Conservation (phyloP, 2,113 vertebrate species). For the Neodon shergylaensis region DNA sequence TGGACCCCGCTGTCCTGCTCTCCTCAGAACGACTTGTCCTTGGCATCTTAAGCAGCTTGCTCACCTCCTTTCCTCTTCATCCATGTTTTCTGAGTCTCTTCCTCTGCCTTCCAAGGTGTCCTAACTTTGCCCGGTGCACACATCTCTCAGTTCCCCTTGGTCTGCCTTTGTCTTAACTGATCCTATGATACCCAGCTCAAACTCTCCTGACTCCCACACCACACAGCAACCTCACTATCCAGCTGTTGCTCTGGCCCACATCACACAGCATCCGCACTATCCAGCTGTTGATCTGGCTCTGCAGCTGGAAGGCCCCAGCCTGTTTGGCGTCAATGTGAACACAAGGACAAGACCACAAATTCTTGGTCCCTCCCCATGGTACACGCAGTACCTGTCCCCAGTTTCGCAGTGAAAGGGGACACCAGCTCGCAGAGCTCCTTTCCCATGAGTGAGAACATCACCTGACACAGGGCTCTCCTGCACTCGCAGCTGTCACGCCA, state of each 20-base stretch:
- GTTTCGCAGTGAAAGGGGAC: neutral
- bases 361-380: neutral
- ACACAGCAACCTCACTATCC: neutral
- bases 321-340: neutral
- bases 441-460: neutral
- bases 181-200: neutral
- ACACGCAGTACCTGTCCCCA: neutral
- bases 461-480: too few species aligned
- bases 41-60: rapidly evolving
- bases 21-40: neutral
- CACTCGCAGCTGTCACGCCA: neutral
- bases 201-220: too few species aligned
- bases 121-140: neutral
- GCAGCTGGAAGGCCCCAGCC: neutral
- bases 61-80: neutral
- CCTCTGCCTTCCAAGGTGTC: neutral
- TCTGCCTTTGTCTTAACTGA: neutral
- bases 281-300: neutral
- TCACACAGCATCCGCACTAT: neutral
- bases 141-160: neutral
- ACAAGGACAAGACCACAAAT: neutral
- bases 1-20: neutral
- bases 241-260: neutral
- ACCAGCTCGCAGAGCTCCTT: neutral
- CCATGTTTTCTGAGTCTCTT: neutral